Evolutionary conservation across 2,113 vertebrate genomes (phyloP), one percentile per base, ranked within the genome.

Genomic region (Oryzias javanicus): DNA sequence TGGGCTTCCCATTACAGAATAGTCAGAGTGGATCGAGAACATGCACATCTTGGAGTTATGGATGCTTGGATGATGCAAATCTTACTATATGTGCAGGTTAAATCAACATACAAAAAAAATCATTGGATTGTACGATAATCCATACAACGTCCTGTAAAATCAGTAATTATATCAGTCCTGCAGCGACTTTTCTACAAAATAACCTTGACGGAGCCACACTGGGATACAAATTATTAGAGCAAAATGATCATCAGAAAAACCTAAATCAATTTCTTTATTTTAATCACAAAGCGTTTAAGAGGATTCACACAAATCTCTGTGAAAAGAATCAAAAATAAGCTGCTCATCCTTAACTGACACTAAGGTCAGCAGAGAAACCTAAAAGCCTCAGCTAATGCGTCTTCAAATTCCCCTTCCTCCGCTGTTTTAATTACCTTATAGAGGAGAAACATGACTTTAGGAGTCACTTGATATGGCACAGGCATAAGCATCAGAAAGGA

Each of bases 401-500:
- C 69, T 64, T 74, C 83, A 84, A 79, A 83, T 83, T 76, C 70
- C 54, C 78, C 42, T 64, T 79, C 73, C 83, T 40, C 60, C 54
- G 53, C 75, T 45, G 75, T 76, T 76, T 81, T 89, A 90, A 90
- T 83, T 88, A 82, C 66, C 63, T 74, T 51, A 74, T 74, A 74
- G 60, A 73, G 71, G 64, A 83, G 73, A 73, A 77, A 67, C 73
- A 79, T 46, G 62, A 67, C 74, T 77, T 64, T 73, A 51, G 59
- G 78, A 82, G 85, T 80, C 67, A 41, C 67, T 63, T 7, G 69
- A 60, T 64, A 72, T 79, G 74, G 74, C 72, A 70, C 69, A 55
- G 73, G 84, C 56, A 82, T 78, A 74, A 80, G 84, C 71, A 70
- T 78, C 74, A 70, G 75, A 89, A 87, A 82, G 67, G 81, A 85